Evolutionary conservation across 2,888 invertebrate species (phyloP).

Genomic region (Andrena bicolor): DNA sequence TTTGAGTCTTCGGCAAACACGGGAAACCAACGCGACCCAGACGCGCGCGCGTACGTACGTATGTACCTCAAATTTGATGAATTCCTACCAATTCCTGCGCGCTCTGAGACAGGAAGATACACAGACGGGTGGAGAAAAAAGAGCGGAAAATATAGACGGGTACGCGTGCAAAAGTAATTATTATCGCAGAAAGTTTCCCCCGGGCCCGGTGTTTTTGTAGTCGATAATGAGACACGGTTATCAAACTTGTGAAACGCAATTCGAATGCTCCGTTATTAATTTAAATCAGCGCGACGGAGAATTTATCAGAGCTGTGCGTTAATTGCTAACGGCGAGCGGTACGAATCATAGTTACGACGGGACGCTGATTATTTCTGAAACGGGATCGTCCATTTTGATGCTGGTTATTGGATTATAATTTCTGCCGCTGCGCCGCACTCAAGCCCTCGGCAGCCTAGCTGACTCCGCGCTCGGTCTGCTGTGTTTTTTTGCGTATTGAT

Average conservation of each 20-base stretch:
- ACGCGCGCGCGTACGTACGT: constrained; percentile 24
- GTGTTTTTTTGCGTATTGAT: constrained; percentile 22
- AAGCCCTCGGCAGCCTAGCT: constrained; percentile 10
- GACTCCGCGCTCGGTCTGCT: constrained; percentile 20
- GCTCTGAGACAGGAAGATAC: background rate
- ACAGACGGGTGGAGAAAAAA: background rate
- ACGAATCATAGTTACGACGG: constrained; percentile 63
- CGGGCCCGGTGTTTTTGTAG: constrained; percentile 19
- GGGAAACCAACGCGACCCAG: constrained; percentile 25
- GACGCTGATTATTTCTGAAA: constrained; percentile 67
- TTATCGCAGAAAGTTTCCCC: constrained; percentile 5
- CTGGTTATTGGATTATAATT: constrained; percentile 65
- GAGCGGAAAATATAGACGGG: background rate
- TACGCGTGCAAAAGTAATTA: constrained; percentile 29
- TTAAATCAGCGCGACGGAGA: constrained; percentile 42
- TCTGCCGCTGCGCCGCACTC: constrained; percentile 41
- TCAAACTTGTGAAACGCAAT: constrained; percentile 37
- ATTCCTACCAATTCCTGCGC: constrained; percentile 43
- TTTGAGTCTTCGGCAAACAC: constrained; percentile 63
- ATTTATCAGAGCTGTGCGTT: constrained; percentile 53
- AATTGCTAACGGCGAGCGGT: constrained; percentile 54
- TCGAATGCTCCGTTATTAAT: constrained; percentile 47
- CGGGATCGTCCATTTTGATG: constrained; percentile 65
- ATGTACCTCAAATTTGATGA: constrained; percentile 59
- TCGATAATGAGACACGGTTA: constrained; percentile 37